Conservation (phyloP, 2,888 invertebrate species). For the Allacma fusca region DNA sequence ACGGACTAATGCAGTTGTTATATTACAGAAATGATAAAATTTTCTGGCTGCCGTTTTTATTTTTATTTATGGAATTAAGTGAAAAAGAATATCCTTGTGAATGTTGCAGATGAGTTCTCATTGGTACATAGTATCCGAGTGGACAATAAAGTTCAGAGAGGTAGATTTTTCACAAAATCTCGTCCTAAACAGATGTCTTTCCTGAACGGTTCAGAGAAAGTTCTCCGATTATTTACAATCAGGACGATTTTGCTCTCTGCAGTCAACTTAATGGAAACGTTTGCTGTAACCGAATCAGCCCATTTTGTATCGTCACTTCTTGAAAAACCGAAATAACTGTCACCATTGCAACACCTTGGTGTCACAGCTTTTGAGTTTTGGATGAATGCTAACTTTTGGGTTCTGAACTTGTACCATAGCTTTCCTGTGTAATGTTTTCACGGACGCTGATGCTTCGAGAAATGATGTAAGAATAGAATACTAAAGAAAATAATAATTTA, state of each 20-base stretch:
- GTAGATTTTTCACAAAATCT: not conserved
- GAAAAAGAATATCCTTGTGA: too few species aligned
- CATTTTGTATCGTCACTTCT: constrained; percentile 28
- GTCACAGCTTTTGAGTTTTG: not conserved
- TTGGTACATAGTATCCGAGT: not conserved
- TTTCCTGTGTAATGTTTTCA: constrained; percentile 31
- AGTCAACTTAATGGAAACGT: not conserved
- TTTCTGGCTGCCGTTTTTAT: too few species aligned
- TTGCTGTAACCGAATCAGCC: not conserved
- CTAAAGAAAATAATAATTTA: too few species aligned
- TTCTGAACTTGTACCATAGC: constrained; percentile 7
- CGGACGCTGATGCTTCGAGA: not conserved
- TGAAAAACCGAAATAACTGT: not conserved
- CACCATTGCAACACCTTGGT: not conserved
- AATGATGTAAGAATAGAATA: constrained; percentile 15
- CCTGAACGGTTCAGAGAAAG: constrained; percentile 17
- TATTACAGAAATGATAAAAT: too few species aligned
- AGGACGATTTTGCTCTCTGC: not conserved
- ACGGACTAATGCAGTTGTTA: too few species aligned
- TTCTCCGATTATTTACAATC: not conserved
- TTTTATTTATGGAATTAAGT: too few species aligned
- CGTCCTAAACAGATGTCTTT: not conserved
- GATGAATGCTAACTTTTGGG: not conserved
- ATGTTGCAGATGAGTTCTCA: not conserved
- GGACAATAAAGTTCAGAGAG: not conserved